These are phyloP conservation scores for Ylistrum balloti DNA, from an alignment of 1,140 invertebrate genomes.

Conservation along the genomic window DNA sequence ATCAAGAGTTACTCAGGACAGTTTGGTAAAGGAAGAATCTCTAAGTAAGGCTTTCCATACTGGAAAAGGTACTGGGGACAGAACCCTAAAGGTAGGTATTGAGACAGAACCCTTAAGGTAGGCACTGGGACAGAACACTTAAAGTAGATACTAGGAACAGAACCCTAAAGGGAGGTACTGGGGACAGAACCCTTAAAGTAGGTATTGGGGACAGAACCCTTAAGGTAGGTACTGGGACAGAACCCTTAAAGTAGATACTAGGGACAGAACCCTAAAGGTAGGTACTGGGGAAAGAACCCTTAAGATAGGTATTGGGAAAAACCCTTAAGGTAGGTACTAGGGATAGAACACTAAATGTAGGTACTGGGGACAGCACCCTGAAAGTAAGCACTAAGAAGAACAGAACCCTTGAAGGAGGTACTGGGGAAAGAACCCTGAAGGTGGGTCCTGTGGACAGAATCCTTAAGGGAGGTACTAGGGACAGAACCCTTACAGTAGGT, in stretches of 20 bases:
- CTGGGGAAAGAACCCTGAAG: background rate
- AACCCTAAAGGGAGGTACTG: background rate
- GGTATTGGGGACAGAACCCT: too few species aligned
- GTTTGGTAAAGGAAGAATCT: conserved; percentile 66
- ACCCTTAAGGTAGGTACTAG: background rate
- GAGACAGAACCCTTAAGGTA: background rate
- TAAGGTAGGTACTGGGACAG: background rate
- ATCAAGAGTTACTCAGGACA: conserved; percentile 55
- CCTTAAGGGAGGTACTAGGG: too few species aligned
- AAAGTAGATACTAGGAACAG: background rate
- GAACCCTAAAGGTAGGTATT: background rate
- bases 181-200: background rate
- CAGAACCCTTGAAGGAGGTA: background rate
- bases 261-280: too few species aligned
- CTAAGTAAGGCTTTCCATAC: conserved; percentile 65
- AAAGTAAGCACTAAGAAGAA: background rate
- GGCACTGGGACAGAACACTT: background rate
- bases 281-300: background rate
- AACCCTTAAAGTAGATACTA: background rate
- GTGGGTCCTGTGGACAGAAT: background rate
- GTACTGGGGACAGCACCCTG: background rate
- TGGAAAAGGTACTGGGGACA: conserved; percentile 60
- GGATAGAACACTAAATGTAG: background rate
- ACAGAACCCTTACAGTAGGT: background rate
- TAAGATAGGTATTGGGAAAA: background rate